phyloP scores from a whole-genome alignment of 53 echinoderm and acorn worm genomes.

The Echinarachnius parma region DNA sequence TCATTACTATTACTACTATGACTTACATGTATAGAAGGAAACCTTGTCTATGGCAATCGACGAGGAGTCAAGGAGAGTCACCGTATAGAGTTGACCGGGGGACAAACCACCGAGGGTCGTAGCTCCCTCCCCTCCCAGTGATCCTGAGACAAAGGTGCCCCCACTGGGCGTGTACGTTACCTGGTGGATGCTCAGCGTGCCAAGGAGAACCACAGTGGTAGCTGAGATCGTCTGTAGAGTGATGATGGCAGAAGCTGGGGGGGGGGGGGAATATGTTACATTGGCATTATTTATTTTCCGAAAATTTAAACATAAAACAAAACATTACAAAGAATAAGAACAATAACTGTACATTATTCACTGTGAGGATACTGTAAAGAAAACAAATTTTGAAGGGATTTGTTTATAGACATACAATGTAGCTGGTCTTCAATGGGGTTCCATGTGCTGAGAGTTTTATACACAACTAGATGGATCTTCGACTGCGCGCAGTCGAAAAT shows the following conservation, averaged over 20 bases:
- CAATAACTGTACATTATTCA: too few relatives aligned
- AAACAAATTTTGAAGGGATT: too few relatives aligned
- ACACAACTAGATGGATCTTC: too few relatives aligned
- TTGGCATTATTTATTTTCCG: not conserved
- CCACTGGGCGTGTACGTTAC: not conserved
- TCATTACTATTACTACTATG: not conserved
- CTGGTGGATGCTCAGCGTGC: not conserved
- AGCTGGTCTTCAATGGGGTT: too few relatives aligned
- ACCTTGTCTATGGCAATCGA: not conserved
- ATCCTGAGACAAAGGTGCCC: not conserved
- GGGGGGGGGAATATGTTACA: too few relatives aligned
- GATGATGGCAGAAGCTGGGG: slow-evolving; percentile 3
- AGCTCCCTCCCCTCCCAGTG: not conserved
- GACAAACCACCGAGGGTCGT: not conserved
- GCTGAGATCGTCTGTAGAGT: not conserved
- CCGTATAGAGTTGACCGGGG: slow-evolving; percentile 7
- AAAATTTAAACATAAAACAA: not conserved
- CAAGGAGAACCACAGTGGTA: not conserved
- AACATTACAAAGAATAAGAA: too few relatives aligned
- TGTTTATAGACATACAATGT: too few relatives aligned
- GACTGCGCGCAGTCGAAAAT: too few relatives aligned
- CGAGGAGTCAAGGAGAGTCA: not conserved
- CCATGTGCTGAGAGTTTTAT: too few relatives aligned
- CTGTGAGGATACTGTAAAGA: too few relatives aligned
- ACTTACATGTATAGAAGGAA: slow-evolving; percentile 9